These are phyloP conservation scores for Tarsius wallacei DNA, from an alignment of 2,797 vertebrate genomes.

Conservation along the genomic window DNA sequence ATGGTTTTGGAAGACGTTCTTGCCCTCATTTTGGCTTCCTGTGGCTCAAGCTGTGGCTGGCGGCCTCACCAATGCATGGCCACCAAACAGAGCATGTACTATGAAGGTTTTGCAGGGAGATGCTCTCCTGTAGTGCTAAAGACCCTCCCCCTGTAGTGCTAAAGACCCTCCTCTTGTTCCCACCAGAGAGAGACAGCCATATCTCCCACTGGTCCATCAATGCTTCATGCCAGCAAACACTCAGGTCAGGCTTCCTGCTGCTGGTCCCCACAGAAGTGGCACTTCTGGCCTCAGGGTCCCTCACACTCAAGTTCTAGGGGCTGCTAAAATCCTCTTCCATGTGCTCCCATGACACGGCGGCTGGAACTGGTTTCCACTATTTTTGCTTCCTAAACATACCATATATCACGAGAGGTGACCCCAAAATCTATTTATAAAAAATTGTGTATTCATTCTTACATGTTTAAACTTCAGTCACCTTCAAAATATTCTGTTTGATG, in stretches of 20 bases:
- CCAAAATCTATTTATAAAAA: too few species aligned
- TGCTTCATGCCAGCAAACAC: neutral
- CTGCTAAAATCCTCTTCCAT: too few species aligned
- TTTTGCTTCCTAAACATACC: neutral
- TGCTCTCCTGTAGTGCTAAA: neutral
- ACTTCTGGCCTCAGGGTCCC: too few species aligned
- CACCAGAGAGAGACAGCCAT: neutral
- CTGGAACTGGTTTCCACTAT: neutral
- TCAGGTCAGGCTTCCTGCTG: neutral
- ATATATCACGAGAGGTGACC: too few species aligned
- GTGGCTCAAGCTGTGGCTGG: neutral
- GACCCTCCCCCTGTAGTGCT: neutral
- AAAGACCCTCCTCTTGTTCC: neutral
- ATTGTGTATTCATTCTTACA: too few species aligned
- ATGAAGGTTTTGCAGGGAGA: neutral
- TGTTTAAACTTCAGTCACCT: too few species aligned
- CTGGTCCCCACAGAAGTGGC: neutral
- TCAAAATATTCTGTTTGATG: too few species aligned
- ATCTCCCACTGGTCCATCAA: neutral
- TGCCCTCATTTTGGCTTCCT: neutral
- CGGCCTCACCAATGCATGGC: neutral
- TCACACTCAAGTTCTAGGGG: neutral
- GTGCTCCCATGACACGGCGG: neutral
- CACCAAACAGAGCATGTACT: neutral
- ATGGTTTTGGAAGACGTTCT: accelerated